Conservation (phyloP, 2,888 invertebrate genomes). For the Caenorhabditis sulstoni region DNA sequence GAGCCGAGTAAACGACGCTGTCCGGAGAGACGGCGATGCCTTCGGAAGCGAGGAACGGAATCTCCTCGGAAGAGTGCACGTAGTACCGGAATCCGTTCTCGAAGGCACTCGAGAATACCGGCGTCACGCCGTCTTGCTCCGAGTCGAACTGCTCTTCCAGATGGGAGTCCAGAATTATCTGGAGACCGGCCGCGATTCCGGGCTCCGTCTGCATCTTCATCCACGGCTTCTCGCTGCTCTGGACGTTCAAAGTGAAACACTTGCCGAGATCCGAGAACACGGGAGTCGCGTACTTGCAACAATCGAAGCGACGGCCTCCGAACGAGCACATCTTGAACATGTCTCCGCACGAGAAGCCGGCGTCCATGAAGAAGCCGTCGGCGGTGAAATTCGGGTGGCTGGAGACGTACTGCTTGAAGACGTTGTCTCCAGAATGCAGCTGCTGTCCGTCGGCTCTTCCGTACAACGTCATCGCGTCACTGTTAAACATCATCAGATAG, state of each 20-base stretch:
- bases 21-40: constrained; percentile 77
- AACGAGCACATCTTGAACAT: constrained; percentile 75
- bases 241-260: constrained; percentile 74
- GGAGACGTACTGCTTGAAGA: constrained; percentile 46
- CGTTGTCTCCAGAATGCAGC: constrained; percentile 61
- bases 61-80: constrained; percentile 71
- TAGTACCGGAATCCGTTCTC: constrained; percentile 78
- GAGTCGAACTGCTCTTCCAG: constrained; percentile 73
- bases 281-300: constrained; percentile 74
- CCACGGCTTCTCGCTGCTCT: constrained; percentile 67
- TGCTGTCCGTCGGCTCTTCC: constrained; percentile 56
- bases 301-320: constrained; percentile 71
- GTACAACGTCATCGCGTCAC: constrained; percentile 64
- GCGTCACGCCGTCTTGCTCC: constrained; percentile 59
- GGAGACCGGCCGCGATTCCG: constrained; percentile 74
- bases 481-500: constrained; percentile 71
- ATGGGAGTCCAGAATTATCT: constrained; percentile 75
- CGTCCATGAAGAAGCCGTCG: constrained; percentile 70
- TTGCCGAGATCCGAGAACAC: constrained; percentile 77
- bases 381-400: constrained; percentile 68
- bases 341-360: constrained; percentile 73
- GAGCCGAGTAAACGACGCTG: constrained; percentile 63
- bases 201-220: constrained; percentile 73
- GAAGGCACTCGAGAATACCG: constrained; percentile 72
- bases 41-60: constrained; percentile 73